Percentiles rank a stretch among this genome's conserved stretches.
Evolutionary conservation across 2,797 vertebrate genomes (phyloP).

Genomic region (Ambastaia sidthimunki): DNA sequence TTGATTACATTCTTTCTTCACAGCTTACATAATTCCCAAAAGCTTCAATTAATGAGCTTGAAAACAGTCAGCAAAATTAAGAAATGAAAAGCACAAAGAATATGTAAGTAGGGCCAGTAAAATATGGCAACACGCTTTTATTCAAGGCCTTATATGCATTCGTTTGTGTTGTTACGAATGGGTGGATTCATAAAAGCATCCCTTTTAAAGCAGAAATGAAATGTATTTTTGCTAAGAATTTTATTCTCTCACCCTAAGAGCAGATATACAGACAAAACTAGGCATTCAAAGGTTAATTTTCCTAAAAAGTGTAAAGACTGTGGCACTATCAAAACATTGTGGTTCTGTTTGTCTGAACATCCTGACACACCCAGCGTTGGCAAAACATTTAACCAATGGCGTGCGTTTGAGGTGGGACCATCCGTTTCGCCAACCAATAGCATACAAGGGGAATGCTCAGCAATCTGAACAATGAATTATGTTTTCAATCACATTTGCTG

Average conservation of each 20-base stretch:
- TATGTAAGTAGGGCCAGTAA: constrained; percentile 14
- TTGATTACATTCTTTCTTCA: constrained; percentile 65
- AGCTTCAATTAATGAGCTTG: constrained; percentile 83
- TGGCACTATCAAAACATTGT: neutral
- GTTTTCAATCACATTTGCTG: neutral
- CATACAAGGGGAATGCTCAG: neutral
- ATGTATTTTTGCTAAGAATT: too few species aligned
- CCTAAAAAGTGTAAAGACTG: too few species aligned
- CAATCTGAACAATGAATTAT: neutral
- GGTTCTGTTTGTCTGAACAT: neutral
- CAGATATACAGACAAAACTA: too few species aligned
- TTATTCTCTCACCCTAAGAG: too few species aligned
- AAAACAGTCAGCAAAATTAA: constrained; percentile 78
- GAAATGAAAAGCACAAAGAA: constrained; percentile 43
- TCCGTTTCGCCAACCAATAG: neutral
- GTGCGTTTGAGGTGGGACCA: neutral
- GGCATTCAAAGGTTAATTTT: neutral
- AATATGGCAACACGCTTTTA: constrained; percentile 12
- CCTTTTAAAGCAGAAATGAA: neutral
- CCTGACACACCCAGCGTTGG: neutral
- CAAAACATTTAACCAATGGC: neutral
- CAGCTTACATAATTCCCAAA: constrained; percentile 74
- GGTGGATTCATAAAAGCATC: neutral
- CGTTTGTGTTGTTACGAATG: constrained; percentile 51
- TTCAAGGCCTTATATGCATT: constrained; percentile 32